Evolutionary conservation across 2,113 vertebrate species (phyloP), one percentile per base, ranked within the genome.

Genomic region (Columba janthina): DNA sequence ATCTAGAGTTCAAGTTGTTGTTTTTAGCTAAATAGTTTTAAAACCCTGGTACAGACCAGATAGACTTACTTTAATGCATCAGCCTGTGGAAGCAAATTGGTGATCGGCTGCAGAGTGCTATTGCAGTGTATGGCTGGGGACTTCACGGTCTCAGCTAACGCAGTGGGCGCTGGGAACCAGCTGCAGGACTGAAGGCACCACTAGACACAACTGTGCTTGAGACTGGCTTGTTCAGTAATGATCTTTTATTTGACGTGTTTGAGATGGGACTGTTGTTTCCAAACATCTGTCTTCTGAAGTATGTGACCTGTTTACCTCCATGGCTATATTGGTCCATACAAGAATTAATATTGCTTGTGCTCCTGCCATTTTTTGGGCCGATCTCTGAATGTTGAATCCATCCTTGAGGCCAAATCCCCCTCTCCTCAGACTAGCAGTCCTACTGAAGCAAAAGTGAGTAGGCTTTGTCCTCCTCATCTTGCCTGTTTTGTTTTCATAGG

Each of bases 241-340:
- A 56, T 83, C 53, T 90, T 69, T 44, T 11, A 0, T 69, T 81
- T 22, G 77, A 65, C 50, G 20, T 40, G 17, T 66, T 76, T 29
- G 66, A 69, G 66, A 34, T 36, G 48, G 58, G n/a, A 6, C 38
- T 80, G 66, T 32, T 88, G 34, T 29, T 71, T 31, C 48, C 53
- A 73, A 22, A 29, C 2, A 1, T 58, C 56, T 32, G 10, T 76
- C 72, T 93, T 94, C 79, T 88, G 94, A 94, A 91, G 71, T 82
- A 53, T 97, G 85, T 31, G 66, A 92, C 94, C 90, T 85, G 84
- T 91, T 96, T 97, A 90, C 95, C 95, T 96, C 71, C 94, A 8
- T 42, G 44, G 32, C 57, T 65, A 40, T 72, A 40, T 93, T 96
- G 89, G 78, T 50, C 50, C 86, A 84, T 96, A 74, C 76, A 95